A percentile compares a stretch with the other conserved stretches of the same genome.
Evolutionary conservation across 2,888 invertebrate genomes (phyloP).

Genomic region (Andrena marginata): DNA sequence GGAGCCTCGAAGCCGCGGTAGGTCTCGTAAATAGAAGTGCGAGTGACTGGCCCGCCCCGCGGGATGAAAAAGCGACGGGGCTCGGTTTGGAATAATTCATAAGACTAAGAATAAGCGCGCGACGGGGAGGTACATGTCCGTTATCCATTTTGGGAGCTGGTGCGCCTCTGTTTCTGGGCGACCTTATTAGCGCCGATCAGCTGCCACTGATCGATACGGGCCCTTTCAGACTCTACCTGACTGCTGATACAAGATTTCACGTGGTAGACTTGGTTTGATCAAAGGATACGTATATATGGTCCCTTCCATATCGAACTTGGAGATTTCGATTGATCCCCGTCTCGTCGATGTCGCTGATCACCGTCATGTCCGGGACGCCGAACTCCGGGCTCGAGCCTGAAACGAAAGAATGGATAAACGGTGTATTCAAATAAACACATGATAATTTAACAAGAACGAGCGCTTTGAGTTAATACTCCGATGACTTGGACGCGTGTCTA

Average conservation of each 20-base stretch:
- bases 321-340: conserved; percentile 95
- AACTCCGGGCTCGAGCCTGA: conserved; percentile 87
- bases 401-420: conserved; percentile 70
- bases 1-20: too few species aligned
- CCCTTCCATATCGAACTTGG: conserved; percentile 91
- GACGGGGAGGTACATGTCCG: too few species aligned
- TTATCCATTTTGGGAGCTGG: neutral
- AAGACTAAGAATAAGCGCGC: neutral
- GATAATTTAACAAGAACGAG: too few species aligned
- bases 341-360: conserved; percentile 96
- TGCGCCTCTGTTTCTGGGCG: neutral
- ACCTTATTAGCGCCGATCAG: neutral
- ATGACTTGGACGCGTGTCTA: too few species aligned
- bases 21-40: neutral
- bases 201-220: neutral
- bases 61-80: neutral
- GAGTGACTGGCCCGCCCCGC: too few species aligned
- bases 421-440: neutral
- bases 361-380: conserved; percentile 96
- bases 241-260: neutral
- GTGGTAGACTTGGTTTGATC: conserved; percentile 1
- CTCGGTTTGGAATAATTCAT: neutral
- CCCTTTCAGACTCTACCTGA: neutral
- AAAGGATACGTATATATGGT: conserved; percentile 97
- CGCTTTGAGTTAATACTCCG: too few species aligned